Evolutionary conservation across 1,140 invertebrate genomes (phyloP), one percentile per base, ranked within the genome.

Genomic region (Temnothorax curvispinosus): DNA sequence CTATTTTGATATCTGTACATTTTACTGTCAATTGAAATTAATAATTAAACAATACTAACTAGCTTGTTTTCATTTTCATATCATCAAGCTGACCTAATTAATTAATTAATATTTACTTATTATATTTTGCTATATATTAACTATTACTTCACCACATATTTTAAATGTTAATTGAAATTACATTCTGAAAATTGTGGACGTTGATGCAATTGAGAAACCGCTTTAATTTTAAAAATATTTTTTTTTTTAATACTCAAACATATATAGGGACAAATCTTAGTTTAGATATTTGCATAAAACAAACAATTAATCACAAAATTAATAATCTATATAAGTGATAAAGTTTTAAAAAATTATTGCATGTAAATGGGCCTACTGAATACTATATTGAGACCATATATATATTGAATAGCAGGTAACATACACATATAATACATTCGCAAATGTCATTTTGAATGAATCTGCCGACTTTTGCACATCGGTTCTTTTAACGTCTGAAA

Each of bases 1-100:
- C 11, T 32, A 60, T 32, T 69, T 50, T 50, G 38, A 74, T 11
- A 2, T 7, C 13, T 69, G 5, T 38, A 52, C 41, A 84, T 60
- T 62, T 32, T 11, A n/a, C 13, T 21, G 6, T 13, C 47, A 47
- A 71, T 81, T 71, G 18, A 50, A 58, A 60, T 47, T 47, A 72
- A 60, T 47, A 84, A 84, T 84, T 74, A 50, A 41, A 41, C 27
- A 41, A 41, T 81, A n/a, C 72, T 47, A 82, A 47, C 18, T 21
- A 44, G 9, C 13, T 47, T 21, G 21, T 82, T 71, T 58, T 47
- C 80, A 84, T 84, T 84, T 74, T 50, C 54, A 35, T 35, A 41
- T 65, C 13, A 78, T 60, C 13, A 50, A 74, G n/a, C 41, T 35
- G 80, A 75, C 67, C 80, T 38, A 60, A 47, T 82, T 71, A 72